Conservation (phyloP, 2,797 vertebrate species). For the Cyclura pinguis region DNA sequence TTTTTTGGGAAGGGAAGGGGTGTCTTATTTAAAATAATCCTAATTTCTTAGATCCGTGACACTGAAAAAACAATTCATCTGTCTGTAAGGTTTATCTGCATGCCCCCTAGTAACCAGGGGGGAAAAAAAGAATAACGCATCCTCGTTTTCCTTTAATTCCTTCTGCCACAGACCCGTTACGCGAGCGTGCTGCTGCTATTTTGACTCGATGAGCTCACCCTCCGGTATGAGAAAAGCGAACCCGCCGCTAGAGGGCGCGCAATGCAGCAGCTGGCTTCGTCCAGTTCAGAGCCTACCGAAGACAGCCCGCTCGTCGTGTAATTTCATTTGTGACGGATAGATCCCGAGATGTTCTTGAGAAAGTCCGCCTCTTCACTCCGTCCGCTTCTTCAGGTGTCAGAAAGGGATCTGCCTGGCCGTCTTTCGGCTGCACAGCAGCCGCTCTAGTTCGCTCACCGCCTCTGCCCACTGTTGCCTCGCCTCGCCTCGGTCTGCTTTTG, state of each 20-base stretch:
- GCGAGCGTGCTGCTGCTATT: neutral
- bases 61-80: neutral
- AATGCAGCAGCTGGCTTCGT: neutral
- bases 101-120: no score
- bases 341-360: neutral
- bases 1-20: neutral
- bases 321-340: neutral
- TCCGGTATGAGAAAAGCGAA: slow-evolving; percentile 7
- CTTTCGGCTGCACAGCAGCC: neutral
- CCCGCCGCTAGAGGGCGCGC: slow-evolving; percentile 41
- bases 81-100: neutral
- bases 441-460: neutral
- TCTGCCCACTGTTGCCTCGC: neutral
- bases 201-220: slow-evolving; percentile 7
- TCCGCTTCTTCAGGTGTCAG: neutral
- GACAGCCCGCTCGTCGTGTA: neutral
- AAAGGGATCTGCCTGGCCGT: neutral
- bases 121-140: neutral
- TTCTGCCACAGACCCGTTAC: neutral
- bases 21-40: neutral
- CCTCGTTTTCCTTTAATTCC: neutral
- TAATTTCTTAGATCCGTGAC: neutral
- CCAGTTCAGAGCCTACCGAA: neutral
- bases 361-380: neutral
- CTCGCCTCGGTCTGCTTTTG: neutral